Percentiles rank a stretch among this genome's conserved stretches.
Conservation (phyloP, 2,113 vertebrate species). For the Aegypius monachus region DNA sequence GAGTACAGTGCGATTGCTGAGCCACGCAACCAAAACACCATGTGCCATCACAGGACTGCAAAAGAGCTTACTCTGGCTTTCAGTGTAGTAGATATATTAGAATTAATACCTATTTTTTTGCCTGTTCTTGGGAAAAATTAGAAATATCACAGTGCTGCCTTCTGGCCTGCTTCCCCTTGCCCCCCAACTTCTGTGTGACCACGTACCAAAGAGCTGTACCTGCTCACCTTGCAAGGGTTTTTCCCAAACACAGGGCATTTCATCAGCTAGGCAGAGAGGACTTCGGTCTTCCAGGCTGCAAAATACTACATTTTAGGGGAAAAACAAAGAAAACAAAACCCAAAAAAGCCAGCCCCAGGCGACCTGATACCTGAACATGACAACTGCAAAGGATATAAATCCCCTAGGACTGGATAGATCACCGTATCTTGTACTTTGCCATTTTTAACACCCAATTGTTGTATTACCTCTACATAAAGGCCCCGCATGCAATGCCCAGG, state of each 20-base stretch:
- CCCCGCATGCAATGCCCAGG: rapidly evolving
- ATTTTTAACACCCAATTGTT: not conserved
- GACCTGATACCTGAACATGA: not conserved
- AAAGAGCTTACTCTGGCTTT: not conserved
- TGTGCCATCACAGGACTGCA: not conserved
- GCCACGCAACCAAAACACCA: not conserved
- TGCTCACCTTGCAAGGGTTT: not conserved
- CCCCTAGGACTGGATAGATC: not conserved
- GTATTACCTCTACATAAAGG: not conserved
- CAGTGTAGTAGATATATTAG: not conserved
- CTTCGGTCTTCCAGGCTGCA: not conserved
- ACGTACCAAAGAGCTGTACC: rapidly evolving
- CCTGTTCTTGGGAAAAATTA: not conserved
- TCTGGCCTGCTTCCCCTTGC: not conserved
- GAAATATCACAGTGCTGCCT: not conserved
- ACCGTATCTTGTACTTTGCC: rapidly evolving
- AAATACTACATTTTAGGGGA: not conserved
- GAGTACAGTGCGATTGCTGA: not conserved
- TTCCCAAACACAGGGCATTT: not conserved
- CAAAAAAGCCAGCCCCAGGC: not conserved
- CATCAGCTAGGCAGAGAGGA: not conserved
- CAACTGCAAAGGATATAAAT: not conserved
- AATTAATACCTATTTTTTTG: not conserved
- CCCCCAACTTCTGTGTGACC: too few relatives aligned
- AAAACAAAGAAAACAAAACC: not conserved